Conservation (phyloP, 2,113 vertebrate species). For the Cervus canadensis region DNA sequence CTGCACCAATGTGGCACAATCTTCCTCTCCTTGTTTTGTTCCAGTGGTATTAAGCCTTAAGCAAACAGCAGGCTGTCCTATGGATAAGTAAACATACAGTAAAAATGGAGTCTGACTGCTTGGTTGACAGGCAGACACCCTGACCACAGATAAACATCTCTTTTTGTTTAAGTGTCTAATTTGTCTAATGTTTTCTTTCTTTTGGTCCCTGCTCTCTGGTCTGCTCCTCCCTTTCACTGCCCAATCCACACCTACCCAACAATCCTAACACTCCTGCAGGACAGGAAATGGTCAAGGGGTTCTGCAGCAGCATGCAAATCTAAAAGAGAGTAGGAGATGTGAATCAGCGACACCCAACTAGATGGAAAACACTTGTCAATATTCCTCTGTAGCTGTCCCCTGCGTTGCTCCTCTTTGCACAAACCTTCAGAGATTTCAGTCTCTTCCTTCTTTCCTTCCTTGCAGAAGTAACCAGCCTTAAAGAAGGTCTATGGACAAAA, state of each 20-base stretch:
- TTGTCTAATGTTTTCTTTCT: background rate
- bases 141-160: background rate
- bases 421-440: slow-evolving; percentile 37
- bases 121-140: background rate
- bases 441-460: slow-evolving; percentile 27
- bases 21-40: background rate
- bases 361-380: background rate
- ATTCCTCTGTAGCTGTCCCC: background rate
- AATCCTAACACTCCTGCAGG: background rate
- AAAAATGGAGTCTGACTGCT: background rate
- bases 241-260: background rate
- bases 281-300: background rate
- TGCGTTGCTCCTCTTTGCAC: background rate
- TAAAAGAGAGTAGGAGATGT: background rate
- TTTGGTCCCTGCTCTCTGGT: background rate
- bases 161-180: background rate
- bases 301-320: background rate
- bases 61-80: background rate
- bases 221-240: background rate
- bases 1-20: background rate
- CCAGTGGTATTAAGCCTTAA: background rate
- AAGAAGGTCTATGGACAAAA: slow-evolving; percentile 53
- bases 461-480: slow-evolving; percentile 13
- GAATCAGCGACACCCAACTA: background rate
- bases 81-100: background rate